These are phyloP conservation scores for Muntiacus muntjak DNA, from an alignment of 2,113 vertebrate genomes.

Conservation along the genomic window DNA sequence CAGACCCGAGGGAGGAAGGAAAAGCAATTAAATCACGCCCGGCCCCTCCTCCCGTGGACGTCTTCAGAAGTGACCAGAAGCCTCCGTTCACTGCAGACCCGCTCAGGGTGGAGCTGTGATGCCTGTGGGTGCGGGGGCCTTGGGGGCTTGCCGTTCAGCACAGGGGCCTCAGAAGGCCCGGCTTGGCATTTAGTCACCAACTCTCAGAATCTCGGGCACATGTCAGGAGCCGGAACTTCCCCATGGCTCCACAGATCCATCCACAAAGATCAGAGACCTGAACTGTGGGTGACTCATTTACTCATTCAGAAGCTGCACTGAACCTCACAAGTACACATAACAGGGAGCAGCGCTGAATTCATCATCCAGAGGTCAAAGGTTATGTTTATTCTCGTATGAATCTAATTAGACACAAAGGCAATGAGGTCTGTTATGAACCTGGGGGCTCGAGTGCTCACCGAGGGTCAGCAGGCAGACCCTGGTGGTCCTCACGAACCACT, in stretches of 20 bases:
- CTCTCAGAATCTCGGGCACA: neutral
- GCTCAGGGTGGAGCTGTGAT: neutral
- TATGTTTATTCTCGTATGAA: neutral
- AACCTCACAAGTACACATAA: neutral
- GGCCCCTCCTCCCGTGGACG: neutral
- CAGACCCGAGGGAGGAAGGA: slow-evolving; percentile 80
- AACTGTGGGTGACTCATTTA: neutral
- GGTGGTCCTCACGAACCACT: neutral
- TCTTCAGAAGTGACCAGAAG: slow-evolving; percentile 39
- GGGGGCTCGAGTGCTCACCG: neutral
- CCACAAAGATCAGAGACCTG: neutral
- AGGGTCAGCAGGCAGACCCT: neutral
- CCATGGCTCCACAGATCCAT: neutral
- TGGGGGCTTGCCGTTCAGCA: accelerated
- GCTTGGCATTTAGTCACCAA: accelerated
- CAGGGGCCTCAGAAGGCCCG: accelerated
- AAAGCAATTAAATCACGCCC: slow-evolving; percentile 80
- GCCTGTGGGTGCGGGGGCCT: accelerated
- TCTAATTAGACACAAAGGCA: slow-evolving; percentile 48
- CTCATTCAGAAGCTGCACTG: neutral
- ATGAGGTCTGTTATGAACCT: neutral
- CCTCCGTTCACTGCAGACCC: neutral
- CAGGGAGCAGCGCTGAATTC: neutral
- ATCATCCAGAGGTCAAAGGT: slow-evolving; percentile 41
- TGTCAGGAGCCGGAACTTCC: neutral